Evolutionary conservation across 1,140 invertebrate genomes (phyloP).

Genomic region (Hycleus phaleratus): DNA sequence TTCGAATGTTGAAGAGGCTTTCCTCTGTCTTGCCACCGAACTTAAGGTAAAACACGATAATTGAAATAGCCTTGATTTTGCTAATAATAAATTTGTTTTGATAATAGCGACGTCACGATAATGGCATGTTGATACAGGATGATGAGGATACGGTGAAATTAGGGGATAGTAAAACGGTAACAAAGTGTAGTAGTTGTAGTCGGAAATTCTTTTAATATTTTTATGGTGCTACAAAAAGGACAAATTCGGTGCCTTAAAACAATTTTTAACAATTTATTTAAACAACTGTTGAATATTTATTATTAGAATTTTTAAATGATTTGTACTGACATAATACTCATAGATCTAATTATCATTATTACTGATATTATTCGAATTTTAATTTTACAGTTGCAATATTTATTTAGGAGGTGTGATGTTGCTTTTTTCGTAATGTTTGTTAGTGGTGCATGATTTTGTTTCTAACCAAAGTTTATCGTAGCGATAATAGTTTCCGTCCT

Average conservation of each 20-base stretch:
- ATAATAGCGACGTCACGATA: slow-evolving; percentile 58
- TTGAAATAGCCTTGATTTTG: neutral
- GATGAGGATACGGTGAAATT: slow-evolving; percentile 53
- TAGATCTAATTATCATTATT: neutral
- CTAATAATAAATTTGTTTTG: slow-evolving; percentile 16
- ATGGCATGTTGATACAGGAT: slow-evolving; percentile 49
- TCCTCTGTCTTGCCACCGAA: slow-evolving; percentile 80
- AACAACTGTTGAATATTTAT: slow-evolving; percentile 2
- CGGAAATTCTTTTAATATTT: slow-evolving; percentile 22
- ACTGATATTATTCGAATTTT: no score
- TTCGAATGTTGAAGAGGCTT: slow-evolving; percentile 87
- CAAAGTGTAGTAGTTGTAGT: slow-evolving; percentile 36
- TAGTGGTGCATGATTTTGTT: no score
- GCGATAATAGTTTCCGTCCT: no score
- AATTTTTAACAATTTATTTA: no score
- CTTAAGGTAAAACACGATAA: slow-evolving; percentile 55
- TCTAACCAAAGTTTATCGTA: no score
- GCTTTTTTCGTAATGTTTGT: no score
- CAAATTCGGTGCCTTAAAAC: slow-evolving; percentile 10
- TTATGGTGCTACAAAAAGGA: neutral
- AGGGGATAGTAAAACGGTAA: slow-evolving; percentile 44
- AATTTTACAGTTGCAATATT: no score
- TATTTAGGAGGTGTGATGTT: no score
- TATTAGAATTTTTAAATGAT: neutral
- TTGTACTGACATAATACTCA: slow-evolving; percentile 5